Evolutionary conservation across 2,888 invertebrate genomes (phyloP).

Genomic region (Actias luna): DNA sequence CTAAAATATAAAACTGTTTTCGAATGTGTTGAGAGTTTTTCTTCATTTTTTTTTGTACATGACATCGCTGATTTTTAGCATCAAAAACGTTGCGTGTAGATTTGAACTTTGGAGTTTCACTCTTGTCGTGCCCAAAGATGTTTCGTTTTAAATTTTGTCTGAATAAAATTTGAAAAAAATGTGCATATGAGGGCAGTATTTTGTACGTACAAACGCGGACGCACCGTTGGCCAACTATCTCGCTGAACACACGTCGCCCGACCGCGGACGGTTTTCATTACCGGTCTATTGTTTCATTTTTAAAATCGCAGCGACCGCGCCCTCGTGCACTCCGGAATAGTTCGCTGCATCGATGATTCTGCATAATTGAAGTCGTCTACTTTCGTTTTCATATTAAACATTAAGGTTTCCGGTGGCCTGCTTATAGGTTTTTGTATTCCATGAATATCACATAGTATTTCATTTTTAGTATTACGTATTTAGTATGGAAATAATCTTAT

Average conservation of each 20-base stretch:
- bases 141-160: too few relatives aligned
- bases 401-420: neutral
- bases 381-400: conserved; percentile 15
- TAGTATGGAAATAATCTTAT: neutral
- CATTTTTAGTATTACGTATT: neutral
- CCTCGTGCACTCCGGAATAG: conserved; percentile 35
- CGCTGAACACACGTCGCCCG: conserved; percentile 43
- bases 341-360: conserved; percentile 32
- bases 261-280: conserved; percentile 29
- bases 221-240: conserved; percentile 32
- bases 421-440: neutral
- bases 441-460: neutral
- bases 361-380: conserved; percentile 31
- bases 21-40: too few relatives aligned
- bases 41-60: too few relatives aligned
- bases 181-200: neutral
- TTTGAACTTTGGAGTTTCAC: too few relatives aligned
- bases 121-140: too few relatives aligned
- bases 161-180: too few relatives aligned
- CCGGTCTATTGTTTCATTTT: conserved; percentile 34
- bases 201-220: neutral
- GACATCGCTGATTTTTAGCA: too few relatives aligned
- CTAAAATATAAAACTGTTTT: too few relatives aligned
- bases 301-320: conserved; percentile 26
- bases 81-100: too few relatives aligned